These are phyloP conservation scores for Lepilemur septentrionalis DNA, from an alignment of 2,797 vertebrate genomes.

Conservation along the genomic window DNA sequence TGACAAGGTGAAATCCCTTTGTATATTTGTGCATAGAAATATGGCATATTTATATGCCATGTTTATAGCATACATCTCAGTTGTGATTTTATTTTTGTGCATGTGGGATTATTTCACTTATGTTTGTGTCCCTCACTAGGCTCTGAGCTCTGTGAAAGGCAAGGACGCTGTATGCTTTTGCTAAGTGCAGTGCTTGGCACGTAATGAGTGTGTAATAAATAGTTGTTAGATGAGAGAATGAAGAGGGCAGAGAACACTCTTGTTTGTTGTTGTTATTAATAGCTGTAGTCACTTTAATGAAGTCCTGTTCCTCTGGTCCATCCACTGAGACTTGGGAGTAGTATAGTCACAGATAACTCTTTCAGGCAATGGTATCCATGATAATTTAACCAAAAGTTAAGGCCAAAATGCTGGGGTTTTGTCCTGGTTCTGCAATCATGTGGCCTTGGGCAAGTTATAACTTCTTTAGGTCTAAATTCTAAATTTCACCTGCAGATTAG, in stretches of 20 bases:
- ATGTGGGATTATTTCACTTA: background rate
- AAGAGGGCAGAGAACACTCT: slow-evolving; percentile 6
- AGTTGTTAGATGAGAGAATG: slow-evolving; percentile 59
- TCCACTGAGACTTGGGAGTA: slow-evolving; percentile 7
- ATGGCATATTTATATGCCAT: too few species aligned
- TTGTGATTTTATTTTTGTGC: background rate
- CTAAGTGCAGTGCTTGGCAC: background rate
- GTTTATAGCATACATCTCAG: background rate
- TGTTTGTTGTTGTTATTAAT: background rate
- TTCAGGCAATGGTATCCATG: background rate
- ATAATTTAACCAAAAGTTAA: background rate
- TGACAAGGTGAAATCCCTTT: background rate
- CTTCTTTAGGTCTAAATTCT: background rate
- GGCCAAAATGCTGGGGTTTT: background rate
- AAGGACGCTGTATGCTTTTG: background rate
- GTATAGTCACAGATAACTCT: background rate
- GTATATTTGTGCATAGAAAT: background rate
- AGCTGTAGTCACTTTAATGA: background rate
- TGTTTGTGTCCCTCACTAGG: background rate
- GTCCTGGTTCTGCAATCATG: background rate
- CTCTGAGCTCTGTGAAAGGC: background rate
- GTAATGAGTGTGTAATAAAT: slow-evolving; percentile 52
- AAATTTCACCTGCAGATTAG: background rate
- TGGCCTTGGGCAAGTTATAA: background rate
- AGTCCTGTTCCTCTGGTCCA: slow-evolving; percentile 66